Conservation (phyloP, 2,113 vertebrate genomes). For the Monarcha castaneiventris region DNA sequence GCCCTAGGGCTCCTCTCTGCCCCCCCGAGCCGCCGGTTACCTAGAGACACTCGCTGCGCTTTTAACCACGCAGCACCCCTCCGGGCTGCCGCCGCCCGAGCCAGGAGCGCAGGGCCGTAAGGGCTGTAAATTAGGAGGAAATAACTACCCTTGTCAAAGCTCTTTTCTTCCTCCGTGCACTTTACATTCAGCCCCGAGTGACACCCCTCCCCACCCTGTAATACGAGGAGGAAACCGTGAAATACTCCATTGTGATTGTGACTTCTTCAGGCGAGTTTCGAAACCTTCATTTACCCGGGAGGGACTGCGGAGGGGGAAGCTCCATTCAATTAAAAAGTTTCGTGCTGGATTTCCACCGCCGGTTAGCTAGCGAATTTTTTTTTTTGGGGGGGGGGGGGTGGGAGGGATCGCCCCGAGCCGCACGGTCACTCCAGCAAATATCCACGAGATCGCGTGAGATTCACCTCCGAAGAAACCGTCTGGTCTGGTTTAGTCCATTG, state of each 20-base stretch:
- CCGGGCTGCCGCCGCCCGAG: conserved; percentile 59
- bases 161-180: conserved; percentile 63
- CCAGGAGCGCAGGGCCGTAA: conserved; percentile 74
- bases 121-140: conserved; percentile 86
- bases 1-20: conserved; percentile 16
- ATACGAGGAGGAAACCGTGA: conserved; percentile 76
- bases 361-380: neutral
- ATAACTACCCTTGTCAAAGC: conserved; percentile 77
- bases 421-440: conserved; percentile 17
- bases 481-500: conserved; percentile 45
- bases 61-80: conserved; percentile 64
- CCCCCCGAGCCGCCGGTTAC: conserved; percentile 44
- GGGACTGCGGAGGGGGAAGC: conserved; percentile 52
- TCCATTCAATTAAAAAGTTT: conserved; percentile 65
- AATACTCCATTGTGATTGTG: conserved; percentile 73
- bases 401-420: neutral
- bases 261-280: conserved; percentile 76
- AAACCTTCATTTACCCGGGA: conserved; percentile 63
- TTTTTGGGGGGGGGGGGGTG: too few relatives aligned
- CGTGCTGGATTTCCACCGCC: conserved; percentile 26
- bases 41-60: conserved; percentile 71
- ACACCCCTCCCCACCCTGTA: conserved; percentile 68
- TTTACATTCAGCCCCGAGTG: conserved; percentile 70
- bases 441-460: conserved; percentile 15
- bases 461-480: conserved; percentile 37